Conservation (phyloP, 2,113 vertebrate genomes). For the Aptenodytes forsteri region DNA sequence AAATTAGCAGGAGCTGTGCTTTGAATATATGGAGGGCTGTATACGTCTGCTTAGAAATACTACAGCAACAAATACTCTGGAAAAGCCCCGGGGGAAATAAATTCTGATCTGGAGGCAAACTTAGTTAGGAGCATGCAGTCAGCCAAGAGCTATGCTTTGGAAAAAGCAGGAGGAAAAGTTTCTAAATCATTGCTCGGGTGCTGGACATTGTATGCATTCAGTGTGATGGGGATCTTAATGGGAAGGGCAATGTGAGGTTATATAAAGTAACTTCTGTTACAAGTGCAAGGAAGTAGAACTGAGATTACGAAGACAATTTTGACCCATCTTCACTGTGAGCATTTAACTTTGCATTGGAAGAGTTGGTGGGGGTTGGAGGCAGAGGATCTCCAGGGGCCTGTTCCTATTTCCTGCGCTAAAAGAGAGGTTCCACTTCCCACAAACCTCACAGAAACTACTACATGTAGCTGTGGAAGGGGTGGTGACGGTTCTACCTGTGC, state of each 20-base stretch:
- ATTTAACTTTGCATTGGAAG: background rate
- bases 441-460: background rate
- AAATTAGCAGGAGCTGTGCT: background rate
- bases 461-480: background rate
- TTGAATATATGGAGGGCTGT: background rate
- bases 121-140: background rate
- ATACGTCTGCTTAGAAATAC: background rate
- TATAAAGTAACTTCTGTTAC: background rate
- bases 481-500: background rate
- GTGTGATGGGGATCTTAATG: background rate
- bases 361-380: background rate
- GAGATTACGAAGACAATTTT: background rate
- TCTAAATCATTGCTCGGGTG: background rate
- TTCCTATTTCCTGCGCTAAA: background rate
- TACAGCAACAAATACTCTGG: background rate
- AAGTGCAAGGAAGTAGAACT: background rate
- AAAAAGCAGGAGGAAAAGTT: background rate
- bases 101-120: background rate
- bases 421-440: background rate
- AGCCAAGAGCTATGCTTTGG: background rate
- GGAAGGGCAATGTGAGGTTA: background rate
- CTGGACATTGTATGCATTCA: background rate
- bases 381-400: background rate
- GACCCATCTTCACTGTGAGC: background rate
- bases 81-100: background rate